phyloP scores from a whole-genome alignment of 2,797 vertebrate genomes.

The Lutjanus argentimaculatus region DNA sequence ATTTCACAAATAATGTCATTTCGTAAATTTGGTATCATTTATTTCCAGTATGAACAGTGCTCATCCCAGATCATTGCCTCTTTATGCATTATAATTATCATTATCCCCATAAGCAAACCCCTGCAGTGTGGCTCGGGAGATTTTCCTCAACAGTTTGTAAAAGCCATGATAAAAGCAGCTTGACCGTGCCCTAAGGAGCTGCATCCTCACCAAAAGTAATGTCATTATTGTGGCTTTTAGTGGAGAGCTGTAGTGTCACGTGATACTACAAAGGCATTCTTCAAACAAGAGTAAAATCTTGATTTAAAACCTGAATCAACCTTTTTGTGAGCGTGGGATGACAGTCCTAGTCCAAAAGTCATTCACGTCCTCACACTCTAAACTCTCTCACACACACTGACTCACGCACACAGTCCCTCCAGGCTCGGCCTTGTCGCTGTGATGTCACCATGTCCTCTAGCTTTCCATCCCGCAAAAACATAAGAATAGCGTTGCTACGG shows the following conservation, averaged over 20 bases:
- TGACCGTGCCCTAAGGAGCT: slow-evolving; percentile 5
- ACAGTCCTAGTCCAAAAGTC: slow-evolving; percentile 8
- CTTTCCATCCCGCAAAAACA: slow-evolving; percentile 41
- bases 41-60: neutral
- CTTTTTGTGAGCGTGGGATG: neutral
- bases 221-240: slow-evolving; percentile 14
- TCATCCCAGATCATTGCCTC: neutral
- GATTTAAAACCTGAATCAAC: neutral
- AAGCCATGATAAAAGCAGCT: slow-evolving; percentile 21
- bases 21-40: neutral
- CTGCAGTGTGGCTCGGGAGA: neutral
- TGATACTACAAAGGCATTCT: neutral
- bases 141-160: slow-evolving; percentile 23
- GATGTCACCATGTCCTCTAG: slow-evolving; percentile 66
- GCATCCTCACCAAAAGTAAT: slow-evolving; percentile 17
- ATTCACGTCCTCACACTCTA: slow-evolving; percentile 25
- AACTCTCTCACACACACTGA: slow-evolving; percentile 18
- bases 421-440: slow-evolving; percentile 33
- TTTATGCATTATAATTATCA: neutral
- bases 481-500: slow-evolving; percentile 68
- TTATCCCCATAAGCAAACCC: neutral
- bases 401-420: slow-evolving; percentile 27
- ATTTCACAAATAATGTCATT: neutral
- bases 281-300: neutral
- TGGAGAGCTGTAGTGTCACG: neutral